Evolutionary conservation across 2,888 invertebrate genomes (phyloP).

Genomic region (Athalia circularis): DNA sequence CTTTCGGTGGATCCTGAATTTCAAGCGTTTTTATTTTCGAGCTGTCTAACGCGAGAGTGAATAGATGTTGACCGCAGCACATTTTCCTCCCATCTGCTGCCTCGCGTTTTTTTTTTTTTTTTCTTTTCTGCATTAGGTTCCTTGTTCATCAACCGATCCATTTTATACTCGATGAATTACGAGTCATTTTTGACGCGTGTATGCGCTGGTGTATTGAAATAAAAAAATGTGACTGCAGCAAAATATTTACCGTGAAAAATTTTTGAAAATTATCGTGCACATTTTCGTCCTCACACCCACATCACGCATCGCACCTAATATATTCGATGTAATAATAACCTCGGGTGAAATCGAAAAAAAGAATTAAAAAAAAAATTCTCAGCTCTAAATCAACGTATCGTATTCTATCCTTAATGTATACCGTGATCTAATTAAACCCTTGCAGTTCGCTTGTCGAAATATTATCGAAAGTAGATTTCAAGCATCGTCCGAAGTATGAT

Average conservation of each 20-base stretch:
- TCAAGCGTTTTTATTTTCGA: constrained; percentile 16
- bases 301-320: too few species aligned
- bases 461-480: not conserved
- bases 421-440: not conserved
- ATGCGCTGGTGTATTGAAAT: too few species aligned
- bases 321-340: too few species aligned
- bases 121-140: too few species aligned
- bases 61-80: constrained; percentile 27
- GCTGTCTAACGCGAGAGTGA: constrained; percentile 18
- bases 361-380: not conserved
- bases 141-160: too few species aligned
- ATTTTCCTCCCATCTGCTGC: not conserved
- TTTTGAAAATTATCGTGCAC: too few species aligned
- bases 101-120: not conserved
- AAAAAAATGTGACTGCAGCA: too few species aligned
- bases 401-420: not conserved
- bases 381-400: not conserved
- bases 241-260: too few species aligned
- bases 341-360: too few species aligned
- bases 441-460: not conserved
- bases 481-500: not conserved
- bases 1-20: not conserved
- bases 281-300: too few species aligned
- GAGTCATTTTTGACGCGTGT: too few species aligned
- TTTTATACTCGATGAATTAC: too few species aligned